A percentile compares a stretch with the other conserved stretches of the same genome.
Conservation (phyloP, 2,797 vertebrate genomes). For the Tadarida brasiliensis region DNA sequence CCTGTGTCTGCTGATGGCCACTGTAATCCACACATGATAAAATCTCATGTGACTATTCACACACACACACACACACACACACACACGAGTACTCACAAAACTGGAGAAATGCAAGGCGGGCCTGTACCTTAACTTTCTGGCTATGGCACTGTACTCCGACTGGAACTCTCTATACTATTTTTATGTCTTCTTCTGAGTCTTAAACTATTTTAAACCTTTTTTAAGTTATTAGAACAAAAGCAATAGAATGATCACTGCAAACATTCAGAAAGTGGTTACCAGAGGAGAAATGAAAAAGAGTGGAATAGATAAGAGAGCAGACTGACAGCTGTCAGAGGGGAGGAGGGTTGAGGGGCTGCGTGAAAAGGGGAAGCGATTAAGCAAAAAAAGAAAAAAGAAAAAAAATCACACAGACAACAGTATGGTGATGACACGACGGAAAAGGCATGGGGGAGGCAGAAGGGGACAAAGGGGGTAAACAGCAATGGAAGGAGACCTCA, state of each 20-base stretch:
- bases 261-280: slow-evolving; percentile 4
- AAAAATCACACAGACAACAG: background rate
- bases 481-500: background rate
- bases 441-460: background rate
- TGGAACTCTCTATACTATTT: background rate
- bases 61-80: background rate
- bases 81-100: background rate
- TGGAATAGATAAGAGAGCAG: background rate
- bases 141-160: background rate
- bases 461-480: background rate
- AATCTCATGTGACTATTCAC: background rate
- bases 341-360: background rate
- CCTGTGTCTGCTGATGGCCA: background rate
- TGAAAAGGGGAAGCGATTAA: background rate
- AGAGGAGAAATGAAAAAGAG: background rate
- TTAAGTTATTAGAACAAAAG: background rate
- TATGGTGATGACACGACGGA: background rate
- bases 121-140: background rate
- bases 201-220: background rate
- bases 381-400: background rate
- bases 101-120: background rate
- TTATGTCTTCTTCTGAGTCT: background rate
- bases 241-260: background rate
- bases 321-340: background rate
- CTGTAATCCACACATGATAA: background rate